Conservation (phyloP, 2,113 vertebrate genomes). For the Zosterops japonicus region DNA sequence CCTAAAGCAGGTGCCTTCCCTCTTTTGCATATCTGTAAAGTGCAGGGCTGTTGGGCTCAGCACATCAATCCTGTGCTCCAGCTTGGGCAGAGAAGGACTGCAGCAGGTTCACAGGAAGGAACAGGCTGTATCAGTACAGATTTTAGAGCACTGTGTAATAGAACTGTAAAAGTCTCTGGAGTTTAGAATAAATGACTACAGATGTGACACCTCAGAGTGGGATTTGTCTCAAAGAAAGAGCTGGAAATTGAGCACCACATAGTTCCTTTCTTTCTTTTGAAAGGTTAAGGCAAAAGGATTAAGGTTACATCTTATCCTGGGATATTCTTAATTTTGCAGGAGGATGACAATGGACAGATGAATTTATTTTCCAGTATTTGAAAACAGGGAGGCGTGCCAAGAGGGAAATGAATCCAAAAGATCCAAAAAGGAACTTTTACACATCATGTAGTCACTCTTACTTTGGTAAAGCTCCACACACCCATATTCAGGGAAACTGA, state of each 20-base stretch:
- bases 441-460: not conserved
- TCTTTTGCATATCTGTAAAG: not conserved
- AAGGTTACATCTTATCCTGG: not conserved
- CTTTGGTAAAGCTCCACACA: not conserved
- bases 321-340: not conserved
- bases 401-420: not conserved
- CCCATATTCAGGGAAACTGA: not conserved
- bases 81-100: not conserved
- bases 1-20: not conserved
- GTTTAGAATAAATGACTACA: not conserved
- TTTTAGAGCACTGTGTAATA: not conserved
- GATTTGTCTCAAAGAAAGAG: not conserved
- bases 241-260: not conserved
- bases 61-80: not conserved
- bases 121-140: not conserved
- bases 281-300: not conserved
- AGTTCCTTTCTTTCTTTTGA: not conserved
- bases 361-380: not conserved
- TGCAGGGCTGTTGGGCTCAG: not conserved
- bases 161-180: not conserved
- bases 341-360: not conserved
- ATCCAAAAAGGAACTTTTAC: not conserved
- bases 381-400: fast-evolving
- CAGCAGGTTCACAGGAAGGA: not conserved
- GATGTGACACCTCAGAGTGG: not conserved